Percentiles rank a stretch among this genome's conserved stretches.
Conservation (phyloP, 1,140 invertebrate genomes). For the Macrotrachela quadricornifera region DNA sequence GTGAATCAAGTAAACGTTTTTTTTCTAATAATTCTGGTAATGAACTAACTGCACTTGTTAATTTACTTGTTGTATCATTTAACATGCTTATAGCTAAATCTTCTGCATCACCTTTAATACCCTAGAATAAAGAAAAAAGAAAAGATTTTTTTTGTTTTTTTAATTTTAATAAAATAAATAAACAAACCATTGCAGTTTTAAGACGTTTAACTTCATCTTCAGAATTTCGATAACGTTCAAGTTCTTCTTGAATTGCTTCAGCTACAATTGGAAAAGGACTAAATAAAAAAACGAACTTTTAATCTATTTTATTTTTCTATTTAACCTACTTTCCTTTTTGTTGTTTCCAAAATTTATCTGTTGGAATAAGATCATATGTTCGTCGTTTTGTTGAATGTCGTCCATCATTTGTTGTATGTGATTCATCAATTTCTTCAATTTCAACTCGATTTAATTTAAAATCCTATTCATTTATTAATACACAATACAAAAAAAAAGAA, state of each 20-base stretch:
- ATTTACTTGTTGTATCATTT: constrained; percentile 37
- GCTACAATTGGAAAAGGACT: constrained; percentile 90
- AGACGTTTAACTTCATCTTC: constrained; percentile 89
- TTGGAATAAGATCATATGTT: constrained; percentile 67
- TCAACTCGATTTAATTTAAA: constrained; percentile 64
- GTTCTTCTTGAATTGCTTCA: constrained; percentile 87
- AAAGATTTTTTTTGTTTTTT: too few species aligned
- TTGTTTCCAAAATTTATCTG: constrained; percentile 68
- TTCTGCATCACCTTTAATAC: constrained; percentile 31
- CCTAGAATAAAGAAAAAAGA: too few species aligned
- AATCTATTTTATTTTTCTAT: too few species aligned
- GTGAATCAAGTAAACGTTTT: constrained; percentile 90
- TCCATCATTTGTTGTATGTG: constrained; percentile 10
- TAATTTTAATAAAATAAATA: too few species aligned
- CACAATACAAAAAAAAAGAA: too few species aligned
- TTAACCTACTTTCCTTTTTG: constrained; percentile 47
- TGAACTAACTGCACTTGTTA: constrained; percentile 33
- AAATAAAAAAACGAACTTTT: too few species aligned
- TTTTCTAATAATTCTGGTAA: constrained; percentile 85
- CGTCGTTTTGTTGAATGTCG: too few species aligned
- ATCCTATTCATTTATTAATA: too few species aligned
- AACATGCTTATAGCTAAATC: constrained; percentile 45
- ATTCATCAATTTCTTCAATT: constrained; percentile 45
- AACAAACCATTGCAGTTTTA: constrained; percentile 61
- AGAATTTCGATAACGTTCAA: constrained; percentile 73